These are phyloP conservation scores for Eristalinus aeneus DNA, from an alignment of 2,888 invertebrate genomes.

Conservation along the genomic window DNA sequence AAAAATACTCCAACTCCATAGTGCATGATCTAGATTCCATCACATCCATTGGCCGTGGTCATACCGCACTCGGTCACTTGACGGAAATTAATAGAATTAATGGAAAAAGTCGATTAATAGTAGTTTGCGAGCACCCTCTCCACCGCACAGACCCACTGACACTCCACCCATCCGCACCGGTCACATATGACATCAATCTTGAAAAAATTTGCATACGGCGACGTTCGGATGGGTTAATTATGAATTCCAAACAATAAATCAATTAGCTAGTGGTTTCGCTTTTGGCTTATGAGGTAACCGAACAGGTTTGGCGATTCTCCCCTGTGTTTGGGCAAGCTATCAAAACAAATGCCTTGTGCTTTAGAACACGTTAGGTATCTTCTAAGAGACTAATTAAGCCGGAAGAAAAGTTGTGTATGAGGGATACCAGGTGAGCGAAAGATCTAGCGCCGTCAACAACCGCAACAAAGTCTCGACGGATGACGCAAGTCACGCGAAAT, in stretches of 20 bases:
- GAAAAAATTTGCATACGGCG: slow-evolving; percentile 40
- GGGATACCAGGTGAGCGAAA: background rate
- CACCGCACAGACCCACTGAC: slow-evolving; percentile 7
- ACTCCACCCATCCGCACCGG: slow-evolving; percentile 5
- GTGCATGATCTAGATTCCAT: slow-evolving; percentile 10
- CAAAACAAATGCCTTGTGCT: background rate
- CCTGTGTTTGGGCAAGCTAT: background rate
- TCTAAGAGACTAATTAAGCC: slow-evolving; percentile 12
- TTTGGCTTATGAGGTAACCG: slow-evolving; percentile 30
- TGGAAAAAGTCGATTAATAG: slow-evolving; percentile 50
- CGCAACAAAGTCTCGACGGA: background rate
- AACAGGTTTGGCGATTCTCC: slow-evolving; percentile 21
- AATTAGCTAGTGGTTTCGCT: slow-evolving; percentile 34
- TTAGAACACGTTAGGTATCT: background rate
- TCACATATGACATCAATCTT: slow-evolving; percentile 53
- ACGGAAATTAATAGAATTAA: slow-evolving; percentile 41
- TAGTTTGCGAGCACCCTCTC: slow-evolving; percentile 20
- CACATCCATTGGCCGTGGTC: background rate
- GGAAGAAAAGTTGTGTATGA: slow-evolving; percentile 19
- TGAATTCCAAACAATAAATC: slow-evolving; percentile 54
- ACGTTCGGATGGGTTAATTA: slow-evolving; percentile 30
- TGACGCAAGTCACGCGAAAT: background rate
- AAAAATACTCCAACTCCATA: slow-evolving; percentile 30
- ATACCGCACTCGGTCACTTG: slow-evolving; percentile 7
- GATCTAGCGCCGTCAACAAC: background rate